Percentiles rank a stretch among this genome's conserved stretches.
phyloP scores from a whole-genome alignment of 92 coral and sea anemone genomes.

The Galaxea fascicularis region DNA sequence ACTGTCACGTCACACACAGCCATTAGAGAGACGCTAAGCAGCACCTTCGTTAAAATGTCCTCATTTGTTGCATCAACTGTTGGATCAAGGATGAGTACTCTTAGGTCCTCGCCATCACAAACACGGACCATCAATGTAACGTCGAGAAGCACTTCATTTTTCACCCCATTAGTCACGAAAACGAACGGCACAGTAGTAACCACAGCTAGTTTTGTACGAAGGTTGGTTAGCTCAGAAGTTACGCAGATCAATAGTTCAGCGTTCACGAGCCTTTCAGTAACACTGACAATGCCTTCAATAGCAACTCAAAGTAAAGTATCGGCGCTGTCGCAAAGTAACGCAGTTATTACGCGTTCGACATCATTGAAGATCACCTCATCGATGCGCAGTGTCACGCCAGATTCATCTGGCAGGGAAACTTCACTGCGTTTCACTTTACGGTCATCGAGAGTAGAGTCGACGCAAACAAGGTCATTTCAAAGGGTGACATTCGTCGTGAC shows the following conservation, averaged over 20 bases:
- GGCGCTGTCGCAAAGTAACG: background rate
- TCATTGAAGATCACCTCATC: background rate
- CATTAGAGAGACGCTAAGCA: background rate
- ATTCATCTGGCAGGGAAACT: background rate
- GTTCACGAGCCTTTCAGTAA: background rate
- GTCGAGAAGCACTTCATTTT: slow-evolving; percentile 11
- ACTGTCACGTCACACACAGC: slow-evolving; percentile 22
- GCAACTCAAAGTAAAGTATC: background rate
- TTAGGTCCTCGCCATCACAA: slow-evolving; percentile 3
- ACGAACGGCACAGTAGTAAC: background rate
- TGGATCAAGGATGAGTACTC: slow-evolving; percentile 24
- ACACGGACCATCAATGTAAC: slow-evolving; percentile 8
- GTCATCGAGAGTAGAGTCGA: slow-evolving; percentile 6
- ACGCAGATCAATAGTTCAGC: background rate
- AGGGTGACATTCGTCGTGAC: background rate
- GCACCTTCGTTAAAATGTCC: slow-evolving; percentile 11
- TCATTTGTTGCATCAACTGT: slow-evolving; percentile 21
- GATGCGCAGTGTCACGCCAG: background rate
- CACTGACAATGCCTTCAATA: background rate
- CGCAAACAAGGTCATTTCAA: background rate
- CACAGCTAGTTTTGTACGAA: slow-evolving; percentile 1
- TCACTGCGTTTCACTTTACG: background rate
- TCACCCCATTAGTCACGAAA: slow-evolving; percentile 14
- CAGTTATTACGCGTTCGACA: background rate
- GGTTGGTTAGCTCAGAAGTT: background rate